Evolutionary conservation across 2,113 vertebrate genomes (phyloP).

Genomic region (Murina feae): DNA sequence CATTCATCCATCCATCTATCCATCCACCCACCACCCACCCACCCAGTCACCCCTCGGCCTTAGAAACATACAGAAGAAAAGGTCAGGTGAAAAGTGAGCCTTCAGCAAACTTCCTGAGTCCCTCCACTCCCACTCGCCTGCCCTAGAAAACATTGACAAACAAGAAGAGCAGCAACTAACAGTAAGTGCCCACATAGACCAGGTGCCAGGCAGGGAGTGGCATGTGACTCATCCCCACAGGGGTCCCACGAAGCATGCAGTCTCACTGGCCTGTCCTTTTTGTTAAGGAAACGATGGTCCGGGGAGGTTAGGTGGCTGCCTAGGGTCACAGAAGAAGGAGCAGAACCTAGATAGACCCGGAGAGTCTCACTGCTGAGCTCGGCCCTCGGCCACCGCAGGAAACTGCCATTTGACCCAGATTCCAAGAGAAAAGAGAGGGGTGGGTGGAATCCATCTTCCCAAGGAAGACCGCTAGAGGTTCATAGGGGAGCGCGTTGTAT

Average conservation of each 20-base stretch:
- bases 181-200: not conserved
- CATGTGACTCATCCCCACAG: not conserved
- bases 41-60: not conserved
- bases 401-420: not conserved
- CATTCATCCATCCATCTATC: not conserved
- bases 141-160: not conserved
- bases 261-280: not conserved
- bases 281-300: not conserved
- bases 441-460: not conserved
- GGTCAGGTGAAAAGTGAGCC: not conserved
- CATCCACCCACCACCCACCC: not conserved
- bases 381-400: not conserved
- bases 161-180: not conserved
- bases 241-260: rapidly evolving
- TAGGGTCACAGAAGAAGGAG: not conserved
- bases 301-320: not conserved
- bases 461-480: not conserved
- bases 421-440: not conserved
- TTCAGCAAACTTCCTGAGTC: not conserved
- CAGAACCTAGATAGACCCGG: not conserved
- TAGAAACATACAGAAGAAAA: not conserved
- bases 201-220: not conserved
- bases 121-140: rapidly evolving
- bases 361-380: not conserved
- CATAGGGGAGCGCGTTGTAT: rapidly evolving